Evolutionary conservation across 2,113 vertebrate genomes (phyloP).

Genomic region (Pithys albifrons): DNA sequence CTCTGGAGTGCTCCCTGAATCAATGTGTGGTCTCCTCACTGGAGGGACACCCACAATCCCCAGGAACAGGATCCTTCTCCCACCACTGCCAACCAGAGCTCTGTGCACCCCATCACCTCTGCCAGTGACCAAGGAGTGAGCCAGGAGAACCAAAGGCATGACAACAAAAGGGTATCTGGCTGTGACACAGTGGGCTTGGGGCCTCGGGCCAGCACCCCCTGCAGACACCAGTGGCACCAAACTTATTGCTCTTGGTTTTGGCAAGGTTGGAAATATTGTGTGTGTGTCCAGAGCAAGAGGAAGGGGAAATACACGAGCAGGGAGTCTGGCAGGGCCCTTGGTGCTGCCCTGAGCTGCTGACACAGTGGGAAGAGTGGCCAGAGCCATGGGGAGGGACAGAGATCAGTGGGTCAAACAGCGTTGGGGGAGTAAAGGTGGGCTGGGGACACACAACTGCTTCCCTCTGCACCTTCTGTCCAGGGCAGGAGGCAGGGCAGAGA

Average conservation of each 20-base stretch:
- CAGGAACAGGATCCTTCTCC: not conserved
- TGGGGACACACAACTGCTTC: accelerated
- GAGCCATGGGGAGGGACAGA: not conserved
- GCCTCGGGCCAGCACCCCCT: accelerated
- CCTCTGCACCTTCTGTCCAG: accelerated
- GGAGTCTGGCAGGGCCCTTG: not conserved
- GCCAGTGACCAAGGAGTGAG: not conserved
- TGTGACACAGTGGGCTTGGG: accelerated
- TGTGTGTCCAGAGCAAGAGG: accelerated
- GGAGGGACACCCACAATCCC: accelerated
- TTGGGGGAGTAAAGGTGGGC: not conserved
- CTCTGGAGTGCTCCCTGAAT: accelerated
- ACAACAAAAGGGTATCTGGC: accelerated
- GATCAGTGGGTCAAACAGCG: accelerated
- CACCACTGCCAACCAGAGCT: accelerated
- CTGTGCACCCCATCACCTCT: not conserved
- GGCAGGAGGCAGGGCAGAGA: not conserved
- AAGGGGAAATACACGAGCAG: not conserved
- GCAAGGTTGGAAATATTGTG: not conserved
- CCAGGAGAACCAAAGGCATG: accelerated
- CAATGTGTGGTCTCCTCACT: accelerated
- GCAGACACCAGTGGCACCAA: not conserved
- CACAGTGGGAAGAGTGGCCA: accelerated
- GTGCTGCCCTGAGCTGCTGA: accelerated
- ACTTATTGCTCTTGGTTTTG: accelerated